These are phyloP conservation scores for Tetraodon nigroviridis DNA, from an alignment of 2,113 vertebrate genomes.

Conservation along the genomic window DNA sequence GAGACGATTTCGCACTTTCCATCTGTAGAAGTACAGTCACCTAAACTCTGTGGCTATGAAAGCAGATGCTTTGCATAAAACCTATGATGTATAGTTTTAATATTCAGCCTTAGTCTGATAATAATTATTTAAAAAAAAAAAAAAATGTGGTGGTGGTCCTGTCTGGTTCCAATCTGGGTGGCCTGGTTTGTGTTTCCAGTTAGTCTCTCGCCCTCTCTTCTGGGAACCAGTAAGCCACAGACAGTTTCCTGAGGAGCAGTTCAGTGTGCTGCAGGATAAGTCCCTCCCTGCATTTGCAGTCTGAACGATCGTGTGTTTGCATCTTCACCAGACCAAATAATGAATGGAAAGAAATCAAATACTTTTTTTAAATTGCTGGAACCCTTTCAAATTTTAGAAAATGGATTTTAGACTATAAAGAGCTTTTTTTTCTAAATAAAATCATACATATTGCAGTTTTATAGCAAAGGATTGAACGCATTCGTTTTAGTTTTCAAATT, in stretches of 20 bases:
- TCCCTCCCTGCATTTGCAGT: not conserved
- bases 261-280: slow-evolving; percentile 24
- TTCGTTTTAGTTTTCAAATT: no score
- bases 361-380: no score
- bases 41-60: no score
- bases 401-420: no score
- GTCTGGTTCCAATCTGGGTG: slow-evolving; percentile 62
- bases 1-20: no score
- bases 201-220: slow-evolving; percentile 52
- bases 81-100: slow-evolving; percentile 26
- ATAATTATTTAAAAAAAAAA: slow-evolving; percentile 2
- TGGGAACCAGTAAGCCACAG: slow-evolving; percentile 59
- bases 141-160: slow-evolving; percentile 33
- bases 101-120: slow-evolving; percentile 18
- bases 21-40: no score
- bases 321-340: slow-evolving; percentile 16
- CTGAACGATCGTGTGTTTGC: slow-evolving; percentile 50
- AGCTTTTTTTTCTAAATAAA: no score
- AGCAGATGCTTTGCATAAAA: not conserved
- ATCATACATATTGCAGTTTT: no score
- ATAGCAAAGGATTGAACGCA: no score
- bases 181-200: slow-evolving; percentile 49
- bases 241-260: slow-evolving; percentile 31
- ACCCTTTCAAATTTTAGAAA: no score
- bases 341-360: no score